Evolutionary conservation across 92 coral and sea anemone species (phyloP).

Genomic region (Porites rus): DNA sequence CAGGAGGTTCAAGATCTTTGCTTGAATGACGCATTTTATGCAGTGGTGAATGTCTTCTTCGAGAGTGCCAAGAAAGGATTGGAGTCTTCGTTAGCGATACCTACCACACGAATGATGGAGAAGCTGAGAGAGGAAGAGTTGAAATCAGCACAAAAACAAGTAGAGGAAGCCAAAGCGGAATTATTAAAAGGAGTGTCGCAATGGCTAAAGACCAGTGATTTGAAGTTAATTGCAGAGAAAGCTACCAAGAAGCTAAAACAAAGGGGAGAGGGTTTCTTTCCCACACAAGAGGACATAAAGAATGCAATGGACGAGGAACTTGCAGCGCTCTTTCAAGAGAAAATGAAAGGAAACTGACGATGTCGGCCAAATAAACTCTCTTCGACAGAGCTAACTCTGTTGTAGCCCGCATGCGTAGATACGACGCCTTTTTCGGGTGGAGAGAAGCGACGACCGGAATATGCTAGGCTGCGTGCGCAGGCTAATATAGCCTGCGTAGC

Average conservation of each 20-base stretch:
- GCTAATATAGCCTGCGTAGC: too few relatives aligned
- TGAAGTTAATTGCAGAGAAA: conserved; percentile 7
- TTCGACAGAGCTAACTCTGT: not conserved
- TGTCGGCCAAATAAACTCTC: not conserved
- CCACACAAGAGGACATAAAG: conserved; percentile 25
- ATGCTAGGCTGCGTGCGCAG: too few relatives aligned
- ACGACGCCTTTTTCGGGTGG: too few relatives aligned
- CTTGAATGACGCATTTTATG: conserved; percentile 43
- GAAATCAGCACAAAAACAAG: conserved; percentile 5
- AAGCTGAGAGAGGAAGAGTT: conserved; percentile 30
- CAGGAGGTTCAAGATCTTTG: conserved; percentile 21
- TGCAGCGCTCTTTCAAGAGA: conserved; percentile 6
- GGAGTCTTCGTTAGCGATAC: conserved; percentile 43
- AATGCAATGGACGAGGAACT: conserved; percentile 13
- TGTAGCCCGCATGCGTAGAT: not conserved
- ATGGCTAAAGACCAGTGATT: conserved; percentile 18
- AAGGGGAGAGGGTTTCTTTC: not conserved
- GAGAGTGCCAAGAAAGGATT: conserved; percentile 8
- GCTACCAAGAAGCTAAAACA: not conserved
- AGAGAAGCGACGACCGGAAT: too few relatives aligned
- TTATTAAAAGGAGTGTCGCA: not conserved
- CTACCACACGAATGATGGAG: conserved; percentile 45
- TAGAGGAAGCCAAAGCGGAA: not conserved
- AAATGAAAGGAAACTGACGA: not conserved
- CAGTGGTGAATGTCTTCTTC: conserved; percentile 25